These are phyloP conservation scores for Enteromius paludinosus DNA, from an alignment of 2,797 vertebrate species.

Conservation along the genomic window DNA sequence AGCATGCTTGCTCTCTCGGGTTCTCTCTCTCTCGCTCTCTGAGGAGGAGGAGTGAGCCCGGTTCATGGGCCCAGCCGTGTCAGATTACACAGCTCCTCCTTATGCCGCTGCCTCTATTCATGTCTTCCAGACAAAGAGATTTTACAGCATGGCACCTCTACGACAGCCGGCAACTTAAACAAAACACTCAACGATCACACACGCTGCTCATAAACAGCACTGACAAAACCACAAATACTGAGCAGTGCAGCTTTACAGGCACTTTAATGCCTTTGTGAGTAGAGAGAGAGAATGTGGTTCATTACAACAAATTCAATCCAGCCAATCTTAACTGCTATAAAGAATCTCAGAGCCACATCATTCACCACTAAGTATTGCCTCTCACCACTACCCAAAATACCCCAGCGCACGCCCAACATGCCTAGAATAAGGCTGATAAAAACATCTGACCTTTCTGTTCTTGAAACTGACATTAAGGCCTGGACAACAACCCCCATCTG, in stretches of 20 bases:
- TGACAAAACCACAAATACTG: neutral
- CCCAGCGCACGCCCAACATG: slow-evolving; percentile 8
- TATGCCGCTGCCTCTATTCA: slow-evolving; percentile 65
- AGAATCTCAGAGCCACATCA: slow-evolving; percentile 17
- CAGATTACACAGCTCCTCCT: slow-evolving; percentile 79
- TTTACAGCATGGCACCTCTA: slow-evolving; percentile 39
- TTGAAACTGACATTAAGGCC: slow-evolving; percentile 36
- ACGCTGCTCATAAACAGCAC: neutral
- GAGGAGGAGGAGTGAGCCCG: slow-evolving; percentile 38
- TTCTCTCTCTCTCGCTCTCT: slow-evolving; percentile 17
- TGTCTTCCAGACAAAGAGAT: slow-evolving; percentile 56
- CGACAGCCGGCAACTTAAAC: slow-evolving; percentile 47
- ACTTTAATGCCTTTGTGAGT: neutral
- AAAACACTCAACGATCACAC: slow-evolving; percentile 42
- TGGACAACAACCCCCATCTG: neutral
- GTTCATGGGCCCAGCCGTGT: slow-evolving; percentile 70
- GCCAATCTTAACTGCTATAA: slow-evolving; percentile 3
- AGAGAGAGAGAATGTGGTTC: neutral
- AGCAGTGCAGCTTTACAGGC: neutral
- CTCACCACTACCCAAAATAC: slow-evolving; percentile 35
- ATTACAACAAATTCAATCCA: slow-evolving; percentile 18
- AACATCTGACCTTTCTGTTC: slow-evolving; percentile 49
- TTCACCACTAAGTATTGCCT: neutral
- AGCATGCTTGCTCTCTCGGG: slow-evolving; percentile 48
- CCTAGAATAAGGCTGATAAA: slow-evolving; percentile 29